Conservation (phyloP, 2,888 invertebrate genomes). For the Eilema griseolum region DNA sequence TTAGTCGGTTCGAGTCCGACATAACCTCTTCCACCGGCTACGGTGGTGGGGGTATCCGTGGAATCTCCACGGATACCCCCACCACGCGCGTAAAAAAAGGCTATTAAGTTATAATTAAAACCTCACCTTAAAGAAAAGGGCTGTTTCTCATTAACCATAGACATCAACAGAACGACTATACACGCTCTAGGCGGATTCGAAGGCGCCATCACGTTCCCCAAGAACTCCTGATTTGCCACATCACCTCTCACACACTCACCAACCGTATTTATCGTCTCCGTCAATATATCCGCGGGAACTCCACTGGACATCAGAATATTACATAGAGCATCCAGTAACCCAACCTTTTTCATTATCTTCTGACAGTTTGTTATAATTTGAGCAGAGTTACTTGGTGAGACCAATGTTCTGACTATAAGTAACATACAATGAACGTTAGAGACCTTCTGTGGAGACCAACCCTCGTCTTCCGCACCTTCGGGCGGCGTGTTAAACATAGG, state of each 20-base stretch:
- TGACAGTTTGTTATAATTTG: conserved; percentile 95
- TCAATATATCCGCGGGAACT: conserved; percentile 98
- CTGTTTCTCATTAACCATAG: conserved; percentile 99
- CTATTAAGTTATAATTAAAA: not conserved
- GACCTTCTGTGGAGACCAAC: conserved; percentile 97
- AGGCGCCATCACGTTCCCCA: conserved; percentile 96
- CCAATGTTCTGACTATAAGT: conserved; percentile 95
- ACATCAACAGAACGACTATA: conserved; percentile 97
- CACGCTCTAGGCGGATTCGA: conserved; percentile 97
- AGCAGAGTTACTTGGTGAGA: conserved; percentile 96
- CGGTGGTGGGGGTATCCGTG: too few relatives aligned
- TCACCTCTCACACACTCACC: conserved; percentile 98
- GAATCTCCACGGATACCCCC: too few relatives aligned
- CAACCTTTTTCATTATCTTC: conserved; percentile 94
- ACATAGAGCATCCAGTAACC: conserved; percentile 89
- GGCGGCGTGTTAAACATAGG: conserved; percentile 95
- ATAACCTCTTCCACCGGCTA: too few relatives aligned
- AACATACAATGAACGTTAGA: conserved; percentile 97
- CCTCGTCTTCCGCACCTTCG: conserved; percentile 89
- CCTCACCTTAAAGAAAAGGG: conserved; percentile 89
- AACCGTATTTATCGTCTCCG: conserved; percentile 98
- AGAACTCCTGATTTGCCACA: conserved; percentile 95
- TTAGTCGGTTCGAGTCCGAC: too few relatives aligned
- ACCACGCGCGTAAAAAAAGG: too few relatives aligned
- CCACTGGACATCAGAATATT: conserved; percentile 98